Evolutionary conservation across 2,113 vertebrate species (phyloP), one percentile per base, ranked within the genome.

Genomic region (Gorilla gorilla): DNA sequence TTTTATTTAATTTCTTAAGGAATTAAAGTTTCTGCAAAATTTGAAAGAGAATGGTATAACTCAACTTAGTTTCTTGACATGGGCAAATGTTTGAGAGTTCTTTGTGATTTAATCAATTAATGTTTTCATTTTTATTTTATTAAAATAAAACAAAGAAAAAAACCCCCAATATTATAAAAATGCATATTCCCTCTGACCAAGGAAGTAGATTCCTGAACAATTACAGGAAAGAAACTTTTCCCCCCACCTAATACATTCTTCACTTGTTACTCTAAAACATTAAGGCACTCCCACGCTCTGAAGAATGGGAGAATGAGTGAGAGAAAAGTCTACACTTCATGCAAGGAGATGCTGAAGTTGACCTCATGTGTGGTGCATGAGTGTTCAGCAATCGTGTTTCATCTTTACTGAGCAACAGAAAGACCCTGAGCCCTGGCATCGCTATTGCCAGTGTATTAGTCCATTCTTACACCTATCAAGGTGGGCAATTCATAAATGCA

Each of bases 11-110:
- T 59, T 92, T 86, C 81, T 88, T 64, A 38, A 84, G 25, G 22
- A 96, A 88, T 86, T 90, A 90, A 83, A 92, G 6, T 92, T 94
- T 90, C 45, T 45, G 61, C 27, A 93, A 55, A 73, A 57, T 83
- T 52, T 66, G 25, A 27, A 25, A 80, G 48, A 76, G 81, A 70
- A 76, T 6, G 20, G 13, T 43, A 30, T 73, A 61, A 84, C 82
- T 93, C 59, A 70, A 43, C 30, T 85, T 70, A 89, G 45, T 70
- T 91, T 95, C 38, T 90, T 84, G 86, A 76, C 35, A 32, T 48
- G 38, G 52, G 16, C 14, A 70, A 52, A 38, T 27, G 45, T 66
- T 73, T 25, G 61, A 85, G 52, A 92, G n/a, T 87, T 72, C 59
- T 86, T 12, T 68, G 50, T 89, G 59, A 17, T 95, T 96, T 88